Evolutionary conservation across 2,113 vertebrate genomes (phyloP).

Genomic region (Poeciliopsis occidentalis): DNA sequence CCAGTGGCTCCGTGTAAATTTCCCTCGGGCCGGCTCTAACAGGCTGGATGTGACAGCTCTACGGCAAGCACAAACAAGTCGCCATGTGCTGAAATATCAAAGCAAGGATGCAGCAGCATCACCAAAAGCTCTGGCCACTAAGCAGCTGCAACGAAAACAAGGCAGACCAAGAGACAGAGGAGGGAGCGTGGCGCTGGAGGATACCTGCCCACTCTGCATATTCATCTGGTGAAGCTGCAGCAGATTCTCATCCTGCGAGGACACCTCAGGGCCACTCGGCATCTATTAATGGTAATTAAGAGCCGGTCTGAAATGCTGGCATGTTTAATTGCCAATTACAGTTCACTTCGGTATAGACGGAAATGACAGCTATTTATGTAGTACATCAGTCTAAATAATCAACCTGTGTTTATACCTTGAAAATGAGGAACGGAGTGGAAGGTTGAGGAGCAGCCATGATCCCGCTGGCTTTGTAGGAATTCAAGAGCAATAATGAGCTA

Average conservation of each 20-base stretch:
- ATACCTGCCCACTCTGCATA: slow-evolving; percentile 68
- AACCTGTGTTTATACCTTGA: slow-evolving; percentile 60
- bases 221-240: slow-evolving; percentile 67
- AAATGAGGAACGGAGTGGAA: slow-evolving; percentile 54
- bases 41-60: slow-evolving; percentile 68
- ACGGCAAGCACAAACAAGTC: slow-evolving; percentile 64
- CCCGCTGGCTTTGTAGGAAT: slow-evolving; percentile 58
- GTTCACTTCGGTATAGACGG: slow-evolving; percentile 71
- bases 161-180: slow-evolving; percentile 32
- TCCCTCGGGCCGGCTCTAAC: slow-evolving; percentile 62
- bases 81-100: slow-evolving; percentile 49
- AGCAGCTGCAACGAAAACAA: slow-evolving; percentile 44
- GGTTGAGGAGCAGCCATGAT: slow-evolving; percentile 51
- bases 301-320: slow-evolving; percentile 73
- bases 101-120: slow-evolving; percentile 36
- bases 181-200: slow-evolving; percentile 24
- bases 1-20: slow-evolving; percentile 52
- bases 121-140: slow-evolving; percentile 1
- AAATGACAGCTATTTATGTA: slow-evolving; percentile 77
- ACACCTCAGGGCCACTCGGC: slow-evolving; percentile 67
- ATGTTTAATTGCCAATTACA: slow-evolving; percentile 81
- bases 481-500: slow-evolving; percentile 73
- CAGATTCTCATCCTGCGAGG: slow-evolving; percentile 53
- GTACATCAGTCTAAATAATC: slow-evolving; percentile 64
- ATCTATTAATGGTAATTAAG: slow-evolving; percentile 82